Evolutionary conservation across 2,888 invertebrate species (phyloP), one percentile per base, ranked within the genome.

Genomic region (Orthosia gracilis): DNA sequence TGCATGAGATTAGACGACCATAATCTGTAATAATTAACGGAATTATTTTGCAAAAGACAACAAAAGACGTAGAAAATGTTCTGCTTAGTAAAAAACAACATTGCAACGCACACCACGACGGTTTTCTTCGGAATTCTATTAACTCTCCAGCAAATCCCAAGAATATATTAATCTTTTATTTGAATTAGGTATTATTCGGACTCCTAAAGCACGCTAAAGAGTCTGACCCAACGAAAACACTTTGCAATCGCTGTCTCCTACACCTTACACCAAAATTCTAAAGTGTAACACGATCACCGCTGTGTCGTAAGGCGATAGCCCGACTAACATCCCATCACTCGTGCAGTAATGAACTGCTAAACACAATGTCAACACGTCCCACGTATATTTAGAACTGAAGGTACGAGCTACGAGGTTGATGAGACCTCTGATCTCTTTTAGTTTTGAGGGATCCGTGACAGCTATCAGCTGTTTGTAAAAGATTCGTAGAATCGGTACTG

Each of bases 271-370:
- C 26, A 63, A 1, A 21, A 70, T 69, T 86, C 5, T 17, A 47
- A 63, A 85, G 64, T 72, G 92, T 87, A 93, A 94, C 88, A 76
- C 73, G 87, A 93, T 87, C 89, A 78, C 54, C 70, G 73, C 45
- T 78, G 86, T 91, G 91, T 92, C 89, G 91, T 87, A 89, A 93
- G 94, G 90, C 92, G 94, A 93, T 94, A 89, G 88, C 88, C 78
- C 89, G 92, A 89, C 91, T 91, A 88, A 87, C 80, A 63, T 80
- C 74, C 15, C 92, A 88, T 89, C 91, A 90, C 87, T 80, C 79
- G 84, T 86, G 72, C 89, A 87, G 92, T 93, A 93, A 94, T 94
- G 94, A 94, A 94, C 94, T 92, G 93, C 91, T 91, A 91, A 92
- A 92, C 87, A 87, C 90, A 89, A 90, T 93, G 94, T 94, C 94